These are phyloP conservation scores for Arvicanthis niloticus DNA, from an alignment of 2,113 vertebrate genomes.

Conservation along the genomic window DNA sequence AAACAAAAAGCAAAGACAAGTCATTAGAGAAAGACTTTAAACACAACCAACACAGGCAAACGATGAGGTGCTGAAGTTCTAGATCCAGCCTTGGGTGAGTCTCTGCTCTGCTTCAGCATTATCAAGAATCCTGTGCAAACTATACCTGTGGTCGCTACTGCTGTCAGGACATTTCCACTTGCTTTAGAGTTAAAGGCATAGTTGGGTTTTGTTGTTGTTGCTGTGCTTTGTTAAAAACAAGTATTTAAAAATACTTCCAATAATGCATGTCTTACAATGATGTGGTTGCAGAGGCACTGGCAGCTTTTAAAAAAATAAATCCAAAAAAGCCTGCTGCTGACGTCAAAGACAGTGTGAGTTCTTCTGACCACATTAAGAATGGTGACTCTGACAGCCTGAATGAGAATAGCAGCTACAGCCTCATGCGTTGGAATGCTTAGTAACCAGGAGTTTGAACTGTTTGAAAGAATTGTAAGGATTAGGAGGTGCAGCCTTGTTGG, in stretches of 20 bases:
- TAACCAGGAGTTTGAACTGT: background rate
- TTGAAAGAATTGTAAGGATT: background rate
- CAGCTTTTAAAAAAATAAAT: background rate
- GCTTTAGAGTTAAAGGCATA: conserved; percentile 22
- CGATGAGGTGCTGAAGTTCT: background rate
- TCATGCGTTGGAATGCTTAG: background rate
- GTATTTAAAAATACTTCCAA: background rate
- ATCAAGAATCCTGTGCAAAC: background rate
- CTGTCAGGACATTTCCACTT: background rate
- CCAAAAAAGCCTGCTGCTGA: background rate
- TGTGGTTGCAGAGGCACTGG: background rate
- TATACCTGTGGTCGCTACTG: background rate
- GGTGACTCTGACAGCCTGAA: background rate
- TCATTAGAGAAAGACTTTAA: conserved; percentile 3
- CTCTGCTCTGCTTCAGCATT: background rate
- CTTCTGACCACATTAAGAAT: background rate
- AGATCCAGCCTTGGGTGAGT: background rate
- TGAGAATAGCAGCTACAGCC: background rate
- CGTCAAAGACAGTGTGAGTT: background rate
- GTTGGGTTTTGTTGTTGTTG: background rate
- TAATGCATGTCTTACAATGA: background rate
- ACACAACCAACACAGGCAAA: background rate
- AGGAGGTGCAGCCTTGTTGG: background rate
- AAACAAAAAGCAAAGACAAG: background rate
- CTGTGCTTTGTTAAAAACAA: background rate